These are phyloP conservation scores for Pluvialis apricaria DNA, from an alignment of 2,113 vertebrate species.

Conservation along the genomic window DNA sequence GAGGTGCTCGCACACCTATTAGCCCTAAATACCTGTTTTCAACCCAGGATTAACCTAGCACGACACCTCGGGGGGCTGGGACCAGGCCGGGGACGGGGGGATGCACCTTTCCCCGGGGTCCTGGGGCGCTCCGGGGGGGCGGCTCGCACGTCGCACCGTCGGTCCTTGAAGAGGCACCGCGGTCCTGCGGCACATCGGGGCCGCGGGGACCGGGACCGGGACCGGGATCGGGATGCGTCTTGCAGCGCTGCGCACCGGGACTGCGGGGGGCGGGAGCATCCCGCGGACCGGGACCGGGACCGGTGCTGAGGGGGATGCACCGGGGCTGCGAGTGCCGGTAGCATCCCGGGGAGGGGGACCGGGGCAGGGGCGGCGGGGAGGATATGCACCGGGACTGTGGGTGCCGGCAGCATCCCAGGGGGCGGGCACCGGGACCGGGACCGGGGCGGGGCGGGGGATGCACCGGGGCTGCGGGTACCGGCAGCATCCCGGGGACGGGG, in stretches of 20 bases:
- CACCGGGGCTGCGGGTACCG: not conserved
- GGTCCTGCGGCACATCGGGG: not conserved
- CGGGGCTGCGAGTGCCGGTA: too few relatives aligned
- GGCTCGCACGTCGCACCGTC: too few relatives aligned
- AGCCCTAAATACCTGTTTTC: not conserved
- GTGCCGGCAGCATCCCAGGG: not conserved
- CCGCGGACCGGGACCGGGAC: not conserved
- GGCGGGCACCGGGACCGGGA: too few relatives aligned
- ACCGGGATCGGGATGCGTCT: not conserved
- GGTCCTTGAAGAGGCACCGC: not conserved
- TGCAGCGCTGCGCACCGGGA: not conserved
- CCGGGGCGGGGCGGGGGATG: too few relatives aligned
- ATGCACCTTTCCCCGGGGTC: too few relatives aligned
- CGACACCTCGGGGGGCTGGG: not conserved
- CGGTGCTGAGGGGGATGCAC: too few relatives aligned
- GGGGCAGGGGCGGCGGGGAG: too few relatives aligned
- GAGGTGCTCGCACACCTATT: not conserved
- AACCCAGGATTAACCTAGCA: not conserved
- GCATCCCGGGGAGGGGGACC: not conserved
- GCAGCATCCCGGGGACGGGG: not conserved
- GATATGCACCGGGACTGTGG: not conserved
- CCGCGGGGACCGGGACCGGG: not conserved
- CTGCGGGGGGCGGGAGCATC: not conserved
- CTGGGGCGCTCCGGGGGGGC: rapidly evolving
- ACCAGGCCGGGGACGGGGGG: not conserved